phyloP scores from a whole-genome alignment of 2,888 invertebrate species.

The Caenorhabditis doughertyi region DNA sequence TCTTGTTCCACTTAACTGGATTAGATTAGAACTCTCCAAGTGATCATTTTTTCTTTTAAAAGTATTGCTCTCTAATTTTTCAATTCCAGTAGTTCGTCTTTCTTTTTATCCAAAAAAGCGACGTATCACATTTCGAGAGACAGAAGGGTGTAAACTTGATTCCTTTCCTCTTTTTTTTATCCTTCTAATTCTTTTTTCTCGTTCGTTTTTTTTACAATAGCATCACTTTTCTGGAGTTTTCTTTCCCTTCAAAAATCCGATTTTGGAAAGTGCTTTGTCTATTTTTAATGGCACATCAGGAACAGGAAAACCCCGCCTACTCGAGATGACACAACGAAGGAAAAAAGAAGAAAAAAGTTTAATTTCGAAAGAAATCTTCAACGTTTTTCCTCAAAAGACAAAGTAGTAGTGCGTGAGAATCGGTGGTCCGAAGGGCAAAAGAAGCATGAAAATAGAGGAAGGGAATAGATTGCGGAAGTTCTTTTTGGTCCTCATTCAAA shows the following conservation, averaged over 20 bases:
- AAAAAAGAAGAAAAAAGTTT: conserved; percentile 23
- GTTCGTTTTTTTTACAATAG: conserved; percentile 13
- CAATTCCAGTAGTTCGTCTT: conserved; percentile 17
- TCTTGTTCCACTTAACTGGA: no score
- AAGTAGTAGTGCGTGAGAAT: conserved; percentile 49
- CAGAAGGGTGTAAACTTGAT: conserved; percentile 40
- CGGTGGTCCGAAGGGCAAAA: conserved; percentile 8
- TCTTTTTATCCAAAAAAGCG: not conserved
- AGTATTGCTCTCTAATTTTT: not conserved
- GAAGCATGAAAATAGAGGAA: not conserved
- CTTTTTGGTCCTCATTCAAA: conserved; percentile 26
- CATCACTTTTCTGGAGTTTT: conserved; percentile 33
- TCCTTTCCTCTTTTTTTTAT: conserved; percentile 18
- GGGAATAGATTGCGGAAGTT: conserved; percentile 50
- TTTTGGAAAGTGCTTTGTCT: conserved; percentile 45
- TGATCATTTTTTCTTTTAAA: not conserved
- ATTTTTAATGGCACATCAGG: conserved; percentile 5
- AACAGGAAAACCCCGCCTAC: conserved; percentile 30
- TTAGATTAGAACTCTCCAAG: not conserved
- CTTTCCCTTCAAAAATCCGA: conserved; percentile 24
- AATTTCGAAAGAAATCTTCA: conserved; percentile 30
- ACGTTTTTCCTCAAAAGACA: conserved; percentile 32
- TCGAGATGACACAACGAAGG: not conserved
- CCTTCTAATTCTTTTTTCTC: no score
- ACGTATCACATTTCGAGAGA: conserved; percentile 39